Evolutionary conservation across 2,113 vertebrate genomes (phyloP), one percentile per base, ranked within the genome.

Genomic region (Planiliza haematocheilus): DNA sequence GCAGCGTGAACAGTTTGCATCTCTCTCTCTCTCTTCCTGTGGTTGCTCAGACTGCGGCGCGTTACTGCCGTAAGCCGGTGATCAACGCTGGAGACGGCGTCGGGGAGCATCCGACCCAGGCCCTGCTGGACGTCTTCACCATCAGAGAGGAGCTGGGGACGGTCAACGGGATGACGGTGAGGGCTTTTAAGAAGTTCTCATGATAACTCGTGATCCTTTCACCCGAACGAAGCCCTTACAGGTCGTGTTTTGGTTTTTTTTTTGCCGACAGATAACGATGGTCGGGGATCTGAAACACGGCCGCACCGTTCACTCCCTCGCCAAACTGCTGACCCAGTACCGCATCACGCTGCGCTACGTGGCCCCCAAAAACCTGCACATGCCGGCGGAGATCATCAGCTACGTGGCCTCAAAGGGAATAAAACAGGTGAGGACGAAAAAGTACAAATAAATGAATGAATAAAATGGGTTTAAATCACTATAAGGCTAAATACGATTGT

Each of bases 101-200:
- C 0, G 98, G 98, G 0, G 97, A 99, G 39, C 98, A 99, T 48
- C 98, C 97, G 0, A 99, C 98, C 0, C 97, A 99, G 89, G 98
- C 97, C 0, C 92, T 99, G 89, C 94, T 99, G 70, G 98, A 99
- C 64, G 94, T 99, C 83, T 98, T 99, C 93, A 99, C 97, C 87
- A 98, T 99, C 91, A 91, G 97, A 0, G 97, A 99, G 86, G 98
- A 99, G 93, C 95, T 99, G 70, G 98, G 98, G n/a, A 99, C 98
- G 0, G 97, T 99, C 85, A 99, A 99, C 0, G 98, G 98, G 74
- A 99, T 99, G 98, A 99, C 97, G 58, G 98, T 99, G 82, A 90
- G 95, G 10, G 3, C n/a, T n/a, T n/a, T n/a, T n/a, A n/a, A n/a
- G n/a, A n/a, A n/a, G n/a, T n/a, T n/a, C n/a, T n/a, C n/a, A n/a